A percentile compares a stretch with the other conserved stretches of the same genome.
Evolutionary conservation across 2,888 invertebrate species (phyloP).

Genomic region (Monochamus alternatus): DNA sequence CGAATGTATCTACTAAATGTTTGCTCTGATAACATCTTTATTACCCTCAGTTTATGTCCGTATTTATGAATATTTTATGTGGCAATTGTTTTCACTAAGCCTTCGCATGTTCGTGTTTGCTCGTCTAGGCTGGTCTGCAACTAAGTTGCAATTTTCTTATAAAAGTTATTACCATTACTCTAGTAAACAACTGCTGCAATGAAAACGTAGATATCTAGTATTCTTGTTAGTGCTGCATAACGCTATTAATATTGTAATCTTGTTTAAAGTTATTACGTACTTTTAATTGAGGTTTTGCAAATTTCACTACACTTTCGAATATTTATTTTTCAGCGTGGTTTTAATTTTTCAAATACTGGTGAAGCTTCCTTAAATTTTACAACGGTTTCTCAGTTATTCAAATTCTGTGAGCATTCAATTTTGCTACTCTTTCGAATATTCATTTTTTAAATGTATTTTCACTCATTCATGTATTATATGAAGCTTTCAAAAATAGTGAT

Average conservation of each 20-base stretch:
- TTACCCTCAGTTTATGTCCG: constrained; percentile 1
- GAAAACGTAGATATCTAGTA: background rate
- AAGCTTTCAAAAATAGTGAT: too few relatives aligned
- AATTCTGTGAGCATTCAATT: too few relatives aligned
- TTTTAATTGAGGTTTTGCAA: background rate
- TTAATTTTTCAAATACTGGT: too few relatives aligned
- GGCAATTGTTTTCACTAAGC: background rate
- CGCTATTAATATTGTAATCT: background rate
- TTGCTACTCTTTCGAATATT: too few relatives aligned
- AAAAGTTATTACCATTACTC: background rate
- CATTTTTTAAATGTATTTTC: too few relatives aligned
- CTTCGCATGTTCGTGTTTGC: constrained; percentile 6
- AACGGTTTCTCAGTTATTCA: too few relatives aligned
- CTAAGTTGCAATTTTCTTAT: background rate
- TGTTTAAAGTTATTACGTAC: background rate
- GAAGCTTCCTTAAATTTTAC: too few relatives aligned
- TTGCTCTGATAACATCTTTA: constrained; percentile 23
- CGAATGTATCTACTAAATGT: constrained; percentile 12
- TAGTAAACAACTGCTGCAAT: background rate
- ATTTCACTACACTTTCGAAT: too few relatives aligned
- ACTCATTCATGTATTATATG: too few relatives aligned
- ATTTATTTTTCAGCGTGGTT: too few relatives aligned
- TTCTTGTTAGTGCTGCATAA: background rate
- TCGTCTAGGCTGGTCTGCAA: background rate
- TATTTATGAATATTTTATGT: constrained; percentile 9